Percentiles rank a stretch among this genome's conserved stretches.
Conservation (phyloP, 2,797 vertebrate species). For the Mormyrus hasselquistii region DNA sequence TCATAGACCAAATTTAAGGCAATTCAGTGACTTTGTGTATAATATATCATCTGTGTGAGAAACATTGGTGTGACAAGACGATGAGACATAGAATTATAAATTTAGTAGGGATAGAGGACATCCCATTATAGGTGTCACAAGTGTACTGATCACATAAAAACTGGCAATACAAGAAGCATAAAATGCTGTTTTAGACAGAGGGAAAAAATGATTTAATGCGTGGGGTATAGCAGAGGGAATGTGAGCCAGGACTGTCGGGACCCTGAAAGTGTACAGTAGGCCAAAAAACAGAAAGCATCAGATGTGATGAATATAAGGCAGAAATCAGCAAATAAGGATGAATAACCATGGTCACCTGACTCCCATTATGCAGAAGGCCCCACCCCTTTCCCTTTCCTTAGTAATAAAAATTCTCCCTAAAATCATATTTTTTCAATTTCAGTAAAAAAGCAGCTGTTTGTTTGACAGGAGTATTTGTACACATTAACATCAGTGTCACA, state of each 20-base stretch:
- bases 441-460: neutral
- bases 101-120: neutral
- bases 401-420: neutral
- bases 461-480: neutral
- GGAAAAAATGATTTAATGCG: neutral
- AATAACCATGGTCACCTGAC: neutral
- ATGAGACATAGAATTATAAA: neutral
- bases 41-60: neutral
- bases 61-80: neutral
- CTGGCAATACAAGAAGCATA: neutral
- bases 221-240: neutral
- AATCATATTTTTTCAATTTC: neutral
- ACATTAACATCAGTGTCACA: neutral
- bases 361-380: neutral
- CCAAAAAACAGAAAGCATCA: neutral
- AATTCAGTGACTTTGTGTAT: neutral
- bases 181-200: neutral
- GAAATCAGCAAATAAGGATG: neutral
- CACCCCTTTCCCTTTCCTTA: neutral
- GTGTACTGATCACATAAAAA: neutral
- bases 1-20: neutral
- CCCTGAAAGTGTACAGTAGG: neutral
- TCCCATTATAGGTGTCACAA: neutral
- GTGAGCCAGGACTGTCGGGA: neutral
- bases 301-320: neutral